These are phyloP conservation scores for Oligia latruncula DNA, from an alignment of 2,888 invertebrate species.

Conservation along the genomic window DNA sequence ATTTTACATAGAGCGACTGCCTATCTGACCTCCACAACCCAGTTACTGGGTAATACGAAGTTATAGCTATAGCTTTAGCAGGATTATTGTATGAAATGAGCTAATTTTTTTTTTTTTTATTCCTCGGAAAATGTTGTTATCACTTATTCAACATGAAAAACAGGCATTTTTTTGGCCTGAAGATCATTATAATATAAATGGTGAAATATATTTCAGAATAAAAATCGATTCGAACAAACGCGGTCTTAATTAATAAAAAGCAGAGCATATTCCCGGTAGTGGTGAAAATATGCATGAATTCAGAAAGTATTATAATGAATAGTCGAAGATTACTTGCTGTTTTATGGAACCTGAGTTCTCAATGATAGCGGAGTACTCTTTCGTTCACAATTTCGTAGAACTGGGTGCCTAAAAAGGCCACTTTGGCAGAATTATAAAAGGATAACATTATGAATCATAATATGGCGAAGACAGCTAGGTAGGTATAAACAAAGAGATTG, in stretches of 20 bases:
- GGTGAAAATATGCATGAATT: constrained; percentile 70
- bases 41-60: too few species aligned
- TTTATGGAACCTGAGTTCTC: constrained; percentile 34
- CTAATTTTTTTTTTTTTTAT: too few species aligned
- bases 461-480: too few species aligned
- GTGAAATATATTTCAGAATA: constrained; percentile 3
- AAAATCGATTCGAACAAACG: constrained; percentile 34
- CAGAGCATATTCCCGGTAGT: constrained; percentile 41
- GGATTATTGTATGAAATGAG: neutral
- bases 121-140: neutral
- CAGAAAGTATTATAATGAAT: constrained; percentile 70
- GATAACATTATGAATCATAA: too few species aligned
- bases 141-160: neutral
- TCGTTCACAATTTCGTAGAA: neutral
- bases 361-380: constrained; percentile 43
- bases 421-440: too few species aligned
- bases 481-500: too few species aligned
- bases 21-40: too few species aligned
- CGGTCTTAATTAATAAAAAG: constrained; percentile 55
- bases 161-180: neutral
- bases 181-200: neutral
- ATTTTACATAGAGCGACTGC: too few species aligned
- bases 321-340: constrained; percentile 67
- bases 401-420: neutral
- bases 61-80: neutral